Conservation (phyloP, 2,797 vertebrate genomes). For the Microtus agrestis region DNA sequence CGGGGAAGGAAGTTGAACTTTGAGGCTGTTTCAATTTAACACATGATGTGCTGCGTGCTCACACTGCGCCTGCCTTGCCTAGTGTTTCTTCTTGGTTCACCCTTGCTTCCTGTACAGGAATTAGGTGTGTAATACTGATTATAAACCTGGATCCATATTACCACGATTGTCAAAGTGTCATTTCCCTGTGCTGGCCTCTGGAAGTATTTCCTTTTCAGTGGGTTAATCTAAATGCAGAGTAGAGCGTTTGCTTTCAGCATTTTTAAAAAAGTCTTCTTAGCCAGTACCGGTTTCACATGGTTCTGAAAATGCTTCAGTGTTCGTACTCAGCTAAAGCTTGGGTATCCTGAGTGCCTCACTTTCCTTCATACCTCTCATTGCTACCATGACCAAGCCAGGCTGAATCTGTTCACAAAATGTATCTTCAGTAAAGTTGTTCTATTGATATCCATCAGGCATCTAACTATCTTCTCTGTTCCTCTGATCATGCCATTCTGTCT, state of each 20-base stretch:
- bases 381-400: neutral
- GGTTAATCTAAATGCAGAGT: constrained; percentile 33
- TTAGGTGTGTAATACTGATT: constrained; percentile 52
- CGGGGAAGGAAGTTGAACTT: constrained; percentile 79
- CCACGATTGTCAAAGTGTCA: constrained; percentile 38
- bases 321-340: neutral
- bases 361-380: neutral
- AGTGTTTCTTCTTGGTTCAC: constrained; percentile 51
- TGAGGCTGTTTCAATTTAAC: constrained; percentile 77
- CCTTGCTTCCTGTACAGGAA: constrained; percentile 38
- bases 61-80: constrained; percentile 53
- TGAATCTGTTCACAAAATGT: neutral
- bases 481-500: neutral
- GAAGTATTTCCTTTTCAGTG: neutral
- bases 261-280: neutral
- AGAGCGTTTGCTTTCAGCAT: neutral
- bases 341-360: neutral
- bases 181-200: constrained; percentile 6
- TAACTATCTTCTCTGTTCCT: neutral
- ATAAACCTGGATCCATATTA: neutral
- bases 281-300: neutral
- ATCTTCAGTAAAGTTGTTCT: neutral
- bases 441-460: neutral
- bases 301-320: neutral
- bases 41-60: constrained; percentile 67